A percentile compares a stretch with the other conserved stretches of the same genome.
Conservation (phyloP, 2,113 vertebrate species). For the Petaurus breviceps region DNA sequence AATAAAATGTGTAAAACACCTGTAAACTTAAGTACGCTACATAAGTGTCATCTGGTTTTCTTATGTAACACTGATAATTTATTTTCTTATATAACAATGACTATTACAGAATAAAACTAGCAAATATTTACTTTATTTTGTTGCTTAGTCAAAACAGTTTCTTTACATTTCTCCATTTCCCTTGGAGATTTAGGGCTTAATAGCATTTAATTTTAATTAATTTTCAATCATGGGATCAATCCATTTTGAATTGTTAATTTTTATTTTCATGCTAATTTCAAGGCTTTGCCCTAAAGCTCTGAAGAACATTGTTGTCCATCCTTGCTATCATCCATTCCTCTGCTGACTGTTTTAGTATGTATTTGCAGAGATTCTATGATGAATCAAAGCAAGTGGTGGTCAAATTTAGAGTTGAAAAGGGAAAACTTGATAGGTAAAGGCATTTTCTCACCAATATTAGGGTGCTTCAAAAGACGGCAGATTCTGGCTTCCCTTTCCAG, state of each 20-base stretch:
- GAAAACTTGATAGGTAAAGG: slow-evolving; percentile 7
- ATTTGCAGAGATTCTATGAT: slow-evolving; percentile 2
- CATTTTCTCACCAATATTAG: slow-evolving; percentile 91
- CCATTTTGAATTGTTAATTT: neutral
- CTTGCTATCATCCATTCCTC: neutral
- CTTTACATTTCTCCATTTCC: neutral
- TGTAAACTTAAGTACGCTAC: neutral
- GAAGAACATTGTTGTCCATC: neutral
- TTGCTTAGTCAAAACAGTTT: neutral
- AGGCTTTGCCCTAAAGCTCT: neutral
- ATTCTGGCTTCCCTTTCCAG: slow-evolving; percentile 95
- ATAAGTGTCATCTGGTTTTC: neutral
- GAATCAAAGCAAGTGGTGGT: slow-evolving; percentile 8
- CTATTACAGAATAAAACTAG: neutral
- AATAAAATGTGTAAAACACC: neutral
- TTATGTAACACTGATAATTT: too few relatives aligned
- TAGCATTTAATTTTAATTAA: neutral
- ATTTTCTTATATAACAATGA: too few relatives aligned
- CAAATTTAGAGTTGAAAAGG: neutral
- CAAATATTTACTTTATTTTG: neutral
- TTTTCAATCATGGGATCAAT: neutral
- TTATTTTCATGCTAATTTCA: neutral
- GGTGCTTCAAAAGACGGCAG: slow-evolving; percentile 94
- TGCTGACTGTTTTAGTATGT: neutral
- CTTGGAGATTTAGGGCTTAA: neutral